phyloP scores from a whole-genome alignment of 2,797 vertebrate species.

The Stomatorhinus walkeri region DNA sequence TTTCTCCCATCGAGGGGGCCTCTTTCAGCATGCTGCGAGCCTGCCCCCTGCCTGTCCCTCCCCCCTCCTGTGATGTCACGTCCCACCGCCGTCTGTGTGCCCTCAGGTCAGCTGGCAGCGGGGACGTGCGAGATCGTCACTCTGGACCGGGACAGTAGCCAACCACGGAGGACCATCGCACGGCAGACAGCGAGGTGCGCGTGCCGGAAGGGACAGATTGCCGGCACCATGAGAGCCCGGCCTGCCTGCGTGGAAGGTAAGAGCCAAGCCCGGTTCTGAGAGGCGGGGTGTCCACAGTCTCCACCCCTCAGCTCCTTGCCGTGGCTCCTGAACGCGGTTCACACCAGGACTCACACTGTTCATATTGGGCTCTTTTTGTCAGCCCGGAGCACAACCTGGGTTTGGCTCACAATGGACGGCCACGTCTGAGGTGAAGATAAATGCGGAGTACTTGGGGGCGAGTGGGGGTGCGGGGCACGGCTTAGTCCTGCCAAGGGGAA shows the following conservation, averaged over 20 bases:
- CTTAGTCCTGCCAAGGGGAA: constrained; percentile 4
- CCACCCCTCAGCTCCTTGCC: not conserved
- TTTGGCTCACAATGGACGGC: not conserved
- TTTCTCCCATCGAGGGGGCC: not conserved
- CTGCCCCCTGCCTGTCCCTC: not conserved
- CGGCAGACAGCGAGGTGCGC: constrained; percentile 96
- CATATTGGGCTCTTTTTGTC: not conserved
- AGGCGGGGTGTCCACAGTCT: not conserved
- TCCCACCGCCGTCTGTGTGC: constrained; percentile 26
- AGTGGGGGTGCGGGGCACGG: not conserved
- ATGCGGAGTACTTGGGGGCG: constrained; percentile 1
- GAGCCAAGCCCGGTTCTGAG: constrained; percentile 31
- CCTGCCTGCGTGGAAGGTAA: constrained; percentile 97
- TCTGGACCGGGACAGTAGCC: constrained; percentile 96
- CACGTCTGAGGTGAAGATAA: constrained; percentile 21
- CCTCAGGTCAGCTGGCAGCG: constrained; percentile 89
- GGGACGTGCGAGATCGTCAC: constrained; percentile 97
- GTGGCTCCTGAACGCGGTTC: not conserved
- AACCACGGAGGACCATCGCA: constrained; percentile 94
- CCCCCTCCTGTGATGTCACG: not conserved
- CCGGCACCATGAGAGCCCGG: constrained; percentile 92
- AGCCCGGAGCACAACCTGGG: not conserved
- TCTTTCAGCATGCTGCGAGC: no score
- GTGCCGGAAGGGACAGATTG: constrained; percentile 97
- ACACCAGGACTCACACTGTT: no score